Evolutionary conservation across 2,888 invertebrate genomes (phyloP).

Genomic region (Caenorhabditis sp.): DNA sequence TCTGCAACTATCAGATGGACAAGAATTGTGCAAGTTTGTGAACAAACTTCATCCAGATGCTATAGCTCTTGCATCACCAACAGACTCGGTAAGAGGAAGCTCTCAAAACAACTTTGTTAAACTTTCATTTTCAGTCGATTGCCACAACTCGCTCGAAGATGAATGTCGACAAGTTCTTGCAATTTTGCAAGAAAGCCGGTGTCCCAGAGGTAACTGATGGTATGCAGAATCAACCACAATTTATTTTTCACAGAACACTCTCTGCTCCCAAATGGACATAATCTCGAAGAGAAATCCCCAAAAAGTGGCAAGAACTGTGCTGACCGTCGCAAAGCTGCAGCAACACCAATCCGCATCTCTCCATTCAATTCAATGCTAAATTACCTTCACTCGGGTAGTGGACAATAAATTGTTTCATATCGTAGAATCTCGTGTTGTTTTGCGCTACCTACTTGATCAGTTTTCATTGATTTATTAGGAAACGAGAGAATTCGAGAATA

Average conservation of each 20-base stretch:
- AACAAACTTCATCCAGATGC: conserved; percentile 61
- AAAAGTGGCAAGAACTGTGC: conserved; percentile 61
- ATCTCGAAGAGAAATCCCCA: conserved; percentile 66
- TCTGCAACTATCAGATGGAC: conserved; percentile 58
- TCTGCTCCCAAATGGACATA: conserved; percentile 70
- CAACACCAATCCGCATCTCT: conserved; percentile 43
- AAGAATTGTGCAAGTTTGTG: conserved; percentile 63
- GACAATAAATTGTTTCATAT: conserved; percentile 59
- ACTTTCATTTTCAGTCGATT: conserved; percentile 38
- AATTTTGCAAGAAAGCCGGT: conserved; percentile 62
- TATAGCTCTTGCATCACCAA: conserved; percentile 34
- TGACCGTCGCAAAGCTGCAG: conserved; percentile 61
- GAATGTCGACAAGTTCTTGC: conserved; percentile 64
- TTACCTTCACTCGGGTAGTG: conserved; percentile 55
- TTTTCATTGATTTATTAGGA: background rate
- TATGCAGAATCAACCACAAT: background rate
- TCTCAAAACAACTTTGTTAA: background rate
- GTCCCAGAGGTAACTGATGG: conserved; percentile 55
- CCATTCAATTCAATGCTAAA: conserved; percentile 57
- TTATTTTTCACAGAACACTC: conserved; percentile 47
- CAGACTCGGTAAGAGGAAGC: conserved; percentile 48
- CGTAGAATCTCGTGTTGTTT: conserved; percentile 20
- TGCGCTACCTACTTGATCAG: too few relatives aligned
- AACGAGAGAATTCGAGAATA: too few relatives aligned
- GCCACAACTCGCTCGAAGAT: conserved; percentile 52